Evolutionary conservation across 2,888 invertebrate species (phyloP).

Genomic region (Acronicta alni): DNA sequence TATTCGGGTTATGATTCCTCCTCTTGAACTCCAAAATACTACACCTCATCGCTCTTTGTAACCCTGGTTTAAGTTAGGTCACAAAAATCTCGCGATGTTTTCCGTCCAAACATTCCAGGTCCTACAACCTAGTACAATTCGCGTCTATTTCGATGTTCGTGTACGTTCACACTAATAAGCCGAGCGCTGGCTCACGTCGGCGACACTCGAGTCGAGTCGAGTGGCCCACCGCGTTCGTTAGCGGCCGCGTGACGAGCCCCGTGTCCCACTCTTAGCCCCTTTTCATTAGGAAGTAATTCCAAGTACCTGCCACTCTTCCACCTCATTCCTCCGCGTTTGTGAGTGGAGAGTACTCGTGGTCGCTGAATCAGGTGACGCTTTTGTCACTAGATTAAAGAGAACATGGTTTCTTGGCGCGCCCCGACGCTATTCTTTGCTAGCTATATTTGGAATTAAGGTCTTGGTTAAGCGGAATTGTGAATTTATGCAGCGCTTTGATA

Average conservation of each 20-base stretch:
- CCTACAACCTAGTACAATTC: slow-evolving; percentile 39
- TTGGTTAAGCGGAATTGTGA: slow-evolving; percentile 63
- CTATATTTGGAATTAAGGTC: slow-evolving; percentile 83
- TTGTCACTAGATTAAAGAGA: slow-evolving; percentile 89
- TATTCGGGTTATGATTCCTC: too few relatives aligned
- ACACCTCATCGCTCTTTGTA: background rate
- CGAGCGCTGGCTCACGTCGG: slow-evolving; percentile 67
- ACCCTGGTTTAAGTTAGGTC: background rate
- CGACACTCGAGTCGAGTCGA: slow-evolving; percentile 74
- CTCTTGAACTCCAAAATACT: too few relatives aligned
- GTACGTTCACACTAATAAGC: slow-evolving; percentile 69
- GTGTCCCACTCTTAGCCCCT: slow-evolving; percentile 84
- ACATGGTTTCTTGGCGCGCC: slow-evolving; percentile 80
- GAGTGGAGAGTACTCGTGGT: slow-evolving; percentile 80
- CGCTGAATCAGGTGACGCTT: slow-evolving; percentile 87
- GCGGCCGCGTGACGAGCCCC: slow-evolving; percentile 83
- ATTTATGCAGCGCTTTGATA: slow-evolving; percentile 51
- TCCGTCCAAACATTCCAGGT: too few relatives aligned
- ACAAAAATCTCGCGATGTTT: background rate
- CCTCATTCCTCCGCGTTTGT: slow-evolving; percentile 87
- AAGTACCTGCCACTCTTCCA: slow-evolving; percentile 86
- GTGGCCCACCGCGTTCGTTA: slow-evolving; percentile 85
- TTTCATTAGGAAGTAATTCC: slow-evolving; percentile 89
- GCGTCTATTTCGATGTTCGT: slow-evolving; percentile 46
- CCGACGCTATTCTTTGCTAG: slow-evolving; percentile 70